Evolutionary conservation across 2,113 vertebrate species (phyloP), one percentile per base, ranked within the genome.

Genomic region (Varanus komodoensis): DNA sequence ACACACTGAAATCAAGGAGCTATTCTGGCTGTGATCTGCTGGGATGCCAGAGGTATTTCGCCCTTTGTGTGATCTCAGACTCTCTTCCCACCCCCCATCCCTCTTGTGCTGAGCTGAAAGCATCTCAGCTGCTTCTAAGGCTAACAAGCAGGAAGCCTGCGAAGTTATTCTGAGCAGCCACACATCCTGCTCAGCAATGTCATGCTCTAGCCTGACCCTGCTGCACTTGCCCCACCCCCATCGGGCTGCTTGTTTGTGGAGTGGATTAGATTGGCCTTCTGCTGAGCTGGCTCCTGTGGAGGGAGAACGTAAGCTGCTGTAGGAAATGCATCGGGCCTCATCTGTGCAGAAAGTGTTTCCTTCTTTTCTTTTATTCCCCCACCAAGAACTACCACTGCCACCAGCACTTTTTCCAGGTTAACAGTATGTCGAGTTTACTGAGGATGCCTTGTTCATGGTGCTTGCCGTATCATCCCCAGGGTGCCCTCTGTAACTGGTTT

Each of bases 91-190:
- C 54, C 54, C 54, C 54, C 54, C 54, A 12, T 25, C 21, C 5
- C 54, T 44, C 52, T 86, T 32, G 6, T 8, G 15, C 8, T 27
- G 38, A 75, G 38, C 73, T 27, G 48, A 27, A 52, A 64, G 54
- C 48, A 19, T 71, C 68, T 23, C 64, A 6, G 34, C 64, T 38
- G 54, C 27, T 48, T 85, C 25, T 48, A 69, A 61, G 29, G n/a
- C 48, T 69, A 21, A 48, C 14, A 15, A 44, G 27, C 86, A 84
- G 73, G 81, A 84, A 88, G 69, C 38, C 67, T n/a, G 50, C 71
- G 27, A 80, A 90, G 69, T 82, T 74, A 86, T 82, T 81, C 54
- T 9, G 68, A 90, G 84, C 77, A 86, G 89, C 84, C 29, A 2
- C 68, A 81, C 84, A 82, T 82, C 78, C 67, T 90, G 75, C 52